Base-by-base conservation (phyloP, 2,113 vertebrate genomes). In the Anser cygnoides region DNA sequence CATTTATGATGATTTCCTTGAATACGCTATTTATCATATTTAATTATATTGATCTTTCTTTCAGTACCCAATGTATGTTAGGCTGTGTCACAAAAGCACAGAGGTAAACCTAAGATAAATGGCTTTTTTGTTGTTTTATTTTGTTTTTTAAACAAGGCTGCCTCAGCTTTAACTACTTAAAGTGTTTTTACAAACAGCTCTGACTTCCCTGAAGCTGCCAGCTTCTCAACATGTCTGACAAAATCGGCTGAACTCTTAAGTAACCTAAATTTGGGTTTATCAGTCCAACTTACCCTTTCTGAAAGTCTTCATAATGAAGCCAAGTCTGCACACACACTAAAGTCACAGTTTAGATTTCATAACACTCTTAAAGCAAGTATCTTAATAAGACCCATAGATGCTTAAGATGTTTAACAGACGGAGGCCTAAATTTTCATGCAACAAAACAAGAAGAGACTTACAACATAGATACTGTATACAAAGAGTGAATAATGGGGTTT, bases 1-100 rank as follows among this genome's bases (percentile, higher is more conserved):
- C 19, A 54, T 0, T 0, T 22, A 21, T 6, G 12, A 8, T 2
- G 0, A 1, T 67, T 77, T 75, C 52, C 22, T 86, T 88, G 46
- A 72, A 13, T 54, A 10, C 5, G 4, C 54, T 70, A 54, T 72
- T 87, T 93, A 31, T 6, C n/a, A 4, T 55, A 55, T 59, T 79
- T 76, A 50, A 35, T 46, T 3, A 61, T 19, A 57, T 26, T 37
- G 50, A 62, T 41, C 11, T 85, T 33, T 78, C 29, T 85, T 62
- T 54, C 37, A 50, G 17, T 66, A n/a, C 3, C 55, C 8, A 2
- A 16, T 49, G 10, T 18, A 4, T 63, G 29, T 29, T 68, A 57
- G 5, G 16, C 41, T 52, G 3, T 44, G 39, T 18, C 9, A 2
- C 15, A 50, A 61, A 61, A 84, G 19, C 33, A 76, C 21, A 84